Base-by-base conservation (phyloP, 2,113 vertebrate genomes). In the Helogale parvula region DNA sequence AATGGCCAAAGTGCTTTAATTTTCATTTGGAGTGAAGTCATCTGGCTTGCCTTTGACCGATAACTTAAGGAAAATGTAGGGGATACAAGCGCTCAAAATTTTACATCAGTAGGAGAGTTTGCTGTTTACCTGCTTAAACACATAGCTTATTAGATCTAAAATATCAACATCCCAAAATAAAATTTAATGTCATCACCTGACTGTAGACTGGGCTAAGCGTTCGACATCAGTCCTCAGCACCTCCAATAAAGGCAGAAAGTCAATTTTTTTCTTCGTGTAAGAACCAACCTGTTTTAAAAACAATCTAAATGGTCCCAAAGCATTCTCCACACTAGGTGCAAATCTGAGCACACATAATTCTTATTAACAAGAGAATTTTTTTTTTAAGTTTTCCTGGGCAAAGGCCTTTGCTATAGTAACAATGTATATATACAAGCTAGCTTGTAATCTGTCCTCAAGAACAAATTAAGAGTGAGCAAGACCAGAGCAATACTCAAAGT, bases 21-120 rank as follows among this genome's bases (percentile, higher is more conserved):
- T 96, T 97, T 96, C 52, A 86, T 45, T 91, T 77, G 85, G 6
- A 47, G 12, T 81, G 35, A 93, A 96, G 80, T 74, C 52, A 95
- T 90, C 45, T 96, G 83, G 65, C 82, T 94, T 74, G 84, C 5
- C 25, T 54, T 80, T 92, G 71, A 92, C 21, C 76, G 93, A 23
- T 71, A 94, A 93, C 25, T 16, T 16, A 77, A 84, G 77, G 38
- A 74, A 94, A 87, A 89, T 31, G 17, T 17, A 93, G 17, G 31
- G 25, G 33, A 88, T n/a, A 77, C 7, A 71, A 38, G 38, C 85
- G 35, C 77, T 95, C 88, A 90, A 76, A 81, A 77, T 80, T 74
- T 94, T 72, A 94, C 13, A 65, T 7, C 15, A 94, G 68, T 21
- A 80, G 5, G 14, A 90, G 25, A 10, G 57, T 88, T 93, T 90